Conservation (phyloP, 2,113 vertebrate species). For the Muntiacus muntjak region DNA sequence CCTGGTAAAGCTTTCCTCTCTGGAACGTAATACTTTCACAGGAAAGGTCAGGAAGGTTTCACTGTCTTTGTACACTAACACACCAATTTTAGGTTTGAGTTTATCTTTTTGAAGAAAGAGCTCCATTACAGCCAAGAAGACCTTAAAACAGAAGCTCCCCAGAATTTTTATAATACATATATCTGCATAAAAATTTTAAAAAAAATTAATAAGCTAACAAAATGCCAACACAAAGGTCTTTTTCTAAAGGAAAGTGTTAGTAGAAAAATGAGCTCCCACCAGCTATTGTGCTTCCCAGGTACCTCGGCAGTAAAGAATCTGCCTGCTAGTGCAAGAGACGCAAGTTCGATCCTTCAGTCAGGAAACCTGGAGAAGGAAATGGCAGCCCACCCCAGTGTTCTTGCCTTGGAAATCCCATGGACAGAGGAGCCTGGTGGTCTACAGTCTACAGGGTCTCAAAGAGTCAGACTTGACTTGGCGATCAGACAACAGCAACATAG, state of each 20-base stretch:
- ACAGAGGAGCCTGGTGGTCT: background rate
- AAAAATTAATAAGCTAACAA: background rate
- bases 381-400: background rate
- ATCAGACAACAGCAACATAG: background rate
- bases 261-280: background rate
- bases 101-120: background rate
- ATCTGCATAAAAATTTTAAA: background rate
- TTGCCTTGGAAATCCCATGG: background rate
- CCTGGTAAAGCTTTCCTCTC: background rate
- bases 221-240: background rate
- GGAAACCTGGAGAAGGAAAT: background rate
- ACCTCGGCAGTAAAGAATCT: background rate
- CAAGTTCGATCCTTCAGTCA: background rate
- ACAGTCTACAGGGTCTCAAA: background rate
- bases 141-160: background rate
- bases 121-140: background rate
- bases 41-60: background rate
- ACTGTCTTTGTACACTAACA: background rate
- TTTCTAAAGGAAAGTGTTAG: background rate
- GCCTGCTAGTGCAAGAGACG: background rate
- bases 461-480: background rate
- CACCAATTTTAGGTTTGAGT: background rate
- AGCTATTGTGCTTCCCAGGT: background rate
- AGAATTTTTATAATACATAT: background rate
- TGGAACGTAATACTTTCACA: background rate